Evolutionary conservation across 2,797 vertebrate genomes (phyloP), one percentile per base, ranked within the genome.

Genomic region (Trachurus trachurus): DNA sequence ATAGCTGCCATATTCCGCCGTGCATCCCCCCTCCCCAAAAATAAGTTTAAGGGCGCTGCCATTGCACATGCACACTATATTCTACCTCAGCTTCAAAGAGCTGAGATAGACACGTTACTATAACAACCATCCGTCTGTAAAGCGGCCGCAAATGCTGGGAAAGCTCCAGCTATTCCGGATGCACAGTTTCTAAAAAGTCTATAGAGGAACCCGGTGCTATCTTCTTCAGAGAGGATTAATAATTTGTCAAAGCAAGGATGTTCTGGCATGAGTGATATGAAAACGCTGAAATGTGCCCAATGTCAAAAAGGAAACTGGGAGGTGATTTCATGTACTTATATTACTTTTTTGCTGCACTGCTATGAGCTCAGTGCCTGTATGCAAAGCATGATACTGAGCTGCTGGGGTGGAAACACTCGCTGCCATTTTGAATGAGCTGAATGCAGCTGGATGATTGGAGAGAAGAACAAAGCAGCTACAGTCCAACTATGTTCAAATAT

Each of bases 61-160:
- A 65, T 86, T 86, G 86, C 57, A 68, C 49, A n/a, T 64, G 59
- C 78, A 70, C 47, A 69, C 64, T 59, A 77, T 78, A 86, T 83
- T 79, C 81, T 40, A 29, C 71, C 63, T 73, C 47, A 2, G 71
- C 72, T 88, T 88, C 66, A 87, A 82, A 84, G 74, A 52, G 44
- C 29, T 26, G 16, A 82, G 78, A 87, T 78, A 64, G 73, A 83
- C 76, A 75, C 1, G 77, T 91, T 84, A 68, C 87, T 83, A 84
- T 89, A 88, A 90, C 85, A 89, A 85, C 87, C 4, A 0, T 56
- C 63, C 52, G 58, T 53, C 69, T 82, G 69, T 16, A 74, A 60
- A 85, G 82, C 66, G 53, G 74, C 49, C 66, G 67, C 52, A 71
- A 76, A 78, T 31, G 44, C 56, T 62, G 0, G 3, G 26, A 76